Conservation (phyloP, 64 coral and sea anemone species). For the Orbicella faveolata region DNA sequence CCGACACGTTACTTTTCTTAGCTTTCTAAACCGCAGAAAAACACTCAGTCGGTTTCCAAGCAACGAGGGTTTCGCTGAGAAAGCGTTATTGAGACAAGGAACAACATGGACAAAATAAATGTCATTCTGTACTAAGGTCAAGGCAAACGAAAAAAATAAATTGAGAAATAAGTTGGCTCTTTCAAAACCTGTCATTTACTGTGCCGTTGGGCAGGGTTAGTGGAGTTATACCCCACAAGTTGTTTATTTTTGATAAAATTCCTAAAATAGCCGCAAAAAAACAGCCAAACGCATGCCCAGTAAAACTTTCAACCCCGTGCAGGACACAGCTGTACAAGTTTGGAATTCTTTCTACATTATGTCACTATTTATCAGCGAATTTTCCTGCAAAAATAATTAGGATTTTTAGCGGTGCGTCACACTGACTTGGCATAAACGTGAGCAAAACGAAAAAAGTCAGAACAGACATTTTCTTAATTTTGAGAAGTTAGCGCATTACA, state of each 20-base stretch:
- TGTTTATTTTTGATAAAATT: not conserved
- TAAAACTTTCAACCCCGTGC: not conserved
- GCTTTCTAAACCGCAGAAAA: not conserved
- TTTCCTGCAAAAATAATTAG: not conserved
- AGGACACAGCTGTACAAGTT: slow-evolving; percentile 7
- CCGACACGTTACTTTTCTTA: slow-evolving; percentile 7
- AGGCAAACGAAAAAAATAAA: not conserved
- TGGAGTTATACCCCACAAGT: not conserved
- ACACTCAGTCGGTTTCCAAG: not conserved
- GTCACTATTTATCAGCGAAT: not conserved
- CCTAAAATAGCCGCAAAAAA: slow-evolving; percentile 6
- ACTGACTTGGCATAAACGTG: not conserved
- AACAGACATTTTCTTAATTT: not conserved
- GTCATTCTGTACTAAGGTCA: not conserved
- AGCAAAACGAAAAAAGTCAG: not conserved
- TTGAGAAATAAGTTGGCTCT: not conserved
- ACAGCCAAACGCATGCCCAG: not conserved
- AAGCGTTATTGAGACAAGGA: not conserved
- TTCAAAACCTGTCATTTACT: not conserved
- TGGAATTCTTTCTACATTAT: slow-evolving; percentile 26
- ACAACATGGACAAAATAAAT: not conserved
- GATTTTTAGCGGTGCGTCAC: not conserved
- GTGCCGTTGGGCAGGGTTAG: not conserved
- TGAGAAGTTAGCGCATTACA: not conserved
- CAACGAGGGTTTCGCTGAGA: not conserved